phyloP scores from a whole-genome alignment of 2,797 vertebrate genomes.

The Acipenser transmontanus region DNA sequence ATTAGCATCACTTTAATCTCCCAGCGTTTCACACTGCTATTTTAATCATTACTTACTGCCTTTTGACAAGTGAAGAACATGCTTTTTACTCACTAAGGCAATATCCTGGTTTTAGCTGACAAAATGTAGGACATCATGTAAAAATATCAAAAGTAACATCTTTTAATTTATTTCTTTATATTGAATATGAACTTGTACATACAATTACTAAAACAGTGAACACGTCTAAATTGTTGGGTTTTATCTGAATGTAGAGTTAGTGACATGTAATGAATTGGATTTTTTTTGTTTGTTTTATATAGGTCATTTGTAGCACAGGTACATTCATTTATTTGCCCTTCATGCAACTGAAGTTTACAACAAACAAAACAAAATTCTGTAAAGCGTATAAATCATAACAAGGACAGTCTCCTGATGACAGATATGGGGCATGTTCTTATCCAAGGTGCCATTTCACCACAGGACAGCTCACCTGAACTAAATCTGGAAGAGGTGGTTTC shows the following conservation, averaged over 20 bases:
- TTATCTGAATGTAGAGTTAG: too few species aligned
- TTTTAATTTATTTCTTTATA: conserved; percentile 43
- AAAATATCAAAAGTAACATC: conserved; percentile 97
- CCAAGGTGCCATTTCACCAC: too few species aligned
- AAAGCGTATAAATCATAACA: conserved; percentile 66
- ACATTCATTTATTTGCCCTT: conserved; percentile 65
- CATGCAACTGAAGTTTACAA: conserved; percentile 68
- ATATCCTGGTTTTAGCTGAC: conserved; percentile 99
- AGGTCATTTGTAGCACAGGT: conserved; percentile 61
- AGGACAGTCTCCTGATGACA: conserved; percentile 48
- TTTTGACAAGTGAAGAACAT: conserved; percentile 99
- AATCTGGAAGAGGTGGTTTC: too few species aligned
- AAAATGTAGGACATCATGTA: conserved; percentile 99
- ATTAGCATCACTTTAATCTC: conserved; percentile 99
- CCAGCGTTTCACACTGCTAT: conserved; percentile 99
- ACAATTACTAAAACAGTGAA: too few species aligned
- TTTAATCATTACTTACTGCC: conserved; percentile 99
- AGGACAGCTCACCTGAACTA: too few species aligned
- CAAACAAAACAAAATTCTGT: conserved; percentile 54
- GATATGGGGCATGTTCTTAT: conserved; percentile 66
- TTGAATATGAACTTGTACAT: not conserved
- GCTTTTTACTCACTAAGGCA: conserved; percentile 96
- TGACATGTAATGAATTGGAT: conserved; percentile 1
- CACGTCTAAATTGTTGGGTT: too few species aligned
- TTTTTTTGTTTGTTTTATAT: conserved; percentile 54